phyloP scores from a whole-genome alignment of 2,113 vertebrate species.

The Strix uralensis region DNA sequence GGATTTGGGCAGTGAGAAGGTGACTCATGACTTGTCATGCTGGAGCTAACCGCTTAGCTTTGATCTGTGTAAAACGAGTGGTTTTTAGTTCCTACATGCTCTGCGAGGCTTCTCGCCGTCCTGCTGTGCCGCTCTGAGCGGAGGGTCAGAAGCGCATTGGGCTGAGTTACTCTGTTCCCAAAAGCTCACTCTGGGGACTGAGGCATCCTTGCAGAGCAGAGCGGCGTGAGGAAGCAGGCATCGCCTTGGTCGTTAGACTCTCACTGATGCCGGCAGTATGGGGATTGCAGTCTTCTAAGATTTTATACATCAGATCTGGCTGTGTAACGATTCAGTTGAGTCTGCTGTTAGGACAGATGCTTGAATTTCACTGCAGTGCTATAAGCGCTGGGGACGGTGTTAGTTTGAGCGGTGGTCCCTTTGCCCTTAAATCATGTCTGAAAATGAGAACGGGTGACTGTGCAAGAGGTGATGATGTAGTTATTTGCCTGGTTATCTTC shows the following conservation, averaged over 20 bases:
- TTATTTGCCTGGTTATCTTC: neutral
- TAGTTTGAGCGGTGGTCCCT: neutral
- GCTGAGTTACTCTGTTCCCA: neutral
- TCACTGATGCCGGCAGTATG: rapidly evolving
- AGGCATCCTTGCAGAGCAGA: neutral
- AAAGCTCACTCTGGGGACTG: rapidly evolving
- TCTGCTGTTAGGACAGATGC: neutral
- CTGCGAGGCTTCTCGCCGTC: neutral
- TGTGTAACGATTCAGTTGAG: rapidly evolving
- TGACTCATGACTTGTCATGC: neutral
- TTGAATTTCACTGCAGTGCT: neutral
- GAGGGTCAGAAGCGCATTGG: rapidly evolving
- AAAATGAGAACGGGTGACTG: neutral
- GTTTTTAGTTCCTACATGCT: neutral
- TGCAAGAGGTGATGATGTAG: neutral
- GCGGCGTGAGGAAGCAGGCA: neutral
- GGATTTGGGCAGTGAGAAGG: neutral
- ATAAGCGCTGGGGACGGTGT: rapidly evolving
- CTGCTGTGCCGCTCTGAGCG: rapidly evolving
- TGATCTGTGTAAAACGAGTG: neutral
- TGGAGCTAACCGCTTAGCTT: neutral
- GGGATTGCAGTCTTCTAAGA: neutral
- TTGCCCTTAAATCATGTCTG: neutral
- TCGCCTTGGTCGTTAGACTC: neutral
- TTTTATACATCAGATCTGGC: neutral